Base-by-base conservation (phyloP, 2,797 vertebrate species). In the Falco rusticolus region DNA sequence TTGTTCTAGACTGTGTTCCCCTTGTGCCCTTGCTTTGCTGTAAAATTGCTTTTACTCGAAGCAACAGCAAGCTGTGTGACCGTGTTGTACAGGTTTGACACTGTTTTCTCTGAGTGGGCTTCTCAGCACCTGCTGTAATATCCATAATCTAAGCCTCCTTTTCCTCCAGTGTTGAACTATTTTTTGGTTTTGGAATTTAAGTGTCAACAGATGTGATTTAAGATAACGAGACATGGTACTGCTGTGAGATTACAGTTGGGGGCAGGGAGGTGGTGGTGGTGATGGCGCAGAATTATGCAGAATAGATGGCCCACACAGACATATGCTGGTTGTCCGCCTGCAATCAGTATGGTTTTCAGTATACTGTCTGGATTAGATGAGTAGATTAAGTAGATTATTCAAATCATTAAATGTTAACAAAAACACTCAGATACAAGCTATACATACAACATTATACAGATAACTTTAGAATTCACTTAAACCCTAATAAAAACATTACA, bases 121-220 rank as follows among this genome's bases (percentile, higher is more conserved):
- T 92, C 93, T 59, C 47, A 91, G 64, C 92, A 97, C 92, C 87
- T 97, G 84, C 68, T 96, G 77, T 91, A 96, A 94, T 94, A 96
- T 84, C 78, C 85, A 85, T 94, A 96, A 78, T 79, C 63, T 71
- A 87, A 93, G 50, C 15, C 51, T 91, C 50, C 22, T 86, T 96
- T 94, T 88, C 53, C 68, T 93, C 26, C 33, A 45, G 17, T 43
- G 56, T 60, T 79, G 56, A 94, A 96, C 28, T 60, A 78, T 74
- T 82, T 93, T 93, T 94, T 90, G 57, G 91, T 91, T 95, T 93
- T 96, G 63, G 74, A 93, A 94, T 63, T 20, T 10, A 71, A 88
- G 66, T 90, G 66, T 94, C 95, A 97, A 91, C 75, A 95, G 85
- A 95, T 92, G 92, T 94, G 93, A 96, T 64, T 91, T 72, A 97